phyloP scores from a whole-genome alignment of 2,113 vertebrate species.

The Haliaeetus leucogaster region DNA sequence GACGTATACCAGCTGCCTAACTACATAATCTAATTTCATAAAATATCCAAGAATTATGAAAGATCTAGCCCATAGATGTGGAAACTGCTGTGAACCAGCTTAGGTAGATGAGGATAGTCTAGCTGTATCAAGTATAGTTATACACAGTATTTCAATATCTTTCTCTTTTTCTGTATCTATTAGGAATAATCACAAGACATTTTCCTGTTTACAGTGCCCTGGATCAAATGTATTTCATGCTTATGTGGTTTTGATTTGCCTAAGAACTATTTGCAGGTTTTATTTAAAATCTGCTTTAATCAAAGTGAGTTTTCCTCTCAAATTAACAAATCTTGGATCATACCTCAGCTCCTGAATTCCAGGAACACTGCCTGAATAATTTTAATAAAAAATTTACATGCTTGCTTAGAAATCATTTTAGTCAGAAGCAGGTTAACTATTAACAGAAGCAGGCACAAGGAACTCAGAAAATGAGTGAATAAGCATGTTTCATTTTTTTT shows the following conservation, averaged over 20 bases:
- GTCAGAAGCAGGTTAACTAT: background rate
- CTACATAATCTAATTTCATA: background rate
- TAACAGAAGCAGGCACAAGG: background rate
- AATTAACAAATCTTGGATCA: background rate
- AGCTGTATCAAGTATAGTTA: background rate
- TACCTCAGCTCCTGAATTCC: background rate
- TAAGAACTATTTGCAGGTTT: background rate
- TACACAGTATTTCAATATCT: background rate
- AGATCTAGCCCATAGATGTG: background rate
- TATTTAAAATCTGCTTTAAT: background rate
- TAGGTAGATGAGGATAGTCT: background rate
- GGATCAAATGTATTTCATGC: background rate
- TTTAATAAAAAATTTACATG: background rate
- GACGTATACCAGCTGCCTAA: background rate
- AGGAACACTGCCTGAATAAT: background rate
- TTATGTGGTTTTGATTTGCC: background rate
- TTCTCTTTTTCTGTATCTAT: background rate
- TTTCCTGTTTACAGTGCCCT: background rate
- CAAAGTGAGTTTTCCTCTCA: background rate
- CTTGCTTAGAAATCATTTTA: background rate
- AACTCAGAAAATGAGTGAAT: background rate
- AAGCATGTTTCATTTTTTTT: background rate
- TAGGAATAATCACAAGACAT: background rate
- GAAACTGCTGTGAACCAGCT: background rate
- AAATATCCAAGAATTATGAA: background rate